Percentiles rank a stretch among this genome's conserved stretches.
Evolutionary conservation across 2,888 invertebrate species (phyloP).

Genomic region (Hoplodrina ambigua): DNA sequence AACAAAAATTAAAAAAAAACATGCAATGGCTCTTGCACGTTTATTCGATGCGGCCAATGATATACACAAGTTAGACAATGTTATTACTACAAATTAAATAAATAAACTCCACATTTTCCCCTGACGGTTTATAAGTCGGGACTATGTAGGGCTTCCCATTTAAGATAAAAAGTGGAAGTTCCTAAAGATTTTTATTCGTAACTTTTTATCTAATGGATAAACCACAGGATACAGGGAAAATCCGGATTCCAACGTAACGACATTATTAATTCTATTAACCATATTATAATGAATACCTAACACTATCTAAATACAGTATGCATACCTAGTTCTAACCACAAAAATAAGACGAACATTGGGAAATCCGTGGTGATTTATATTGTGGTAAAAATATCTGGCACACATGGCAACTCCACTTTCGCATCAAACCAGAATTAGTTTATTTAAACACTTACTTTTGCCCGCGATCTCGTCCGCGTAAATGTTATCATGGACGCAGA

Average conservation of each 20-base stretch:
- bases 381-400: slow-evolving; percentile 15
- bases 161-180: background rate
- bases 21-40: too few species aligned
- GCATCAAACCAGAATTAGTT: slow-evolving; percentile 7
- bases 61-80: background rate
- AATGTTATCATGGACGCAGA: too few species aligned
- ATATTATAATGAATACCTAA: background rate
- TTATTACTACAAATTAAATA: background rate
- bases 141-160: slow-evolving; percentile 2
- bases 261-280: slow-evolving; percentile 4
- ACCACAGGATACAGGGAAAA: slow-evolving; percentile 10
- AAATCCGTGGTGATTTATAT: slow-evolving; percentile 29
- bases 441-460: slow-evolving; percentile 1
- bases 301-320: background rate
- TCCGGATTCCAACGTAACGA: slow-evolving; percentile 11
- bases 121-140: background rate
- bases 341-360: slow-evolving; percentile 13
- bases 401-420: slow-evolving; percentile 4
- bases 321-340: slow-evolving; percentile 17
- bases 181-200: background rate
- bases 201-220: slow-evolving; percentile 16
- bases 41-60: too few species aligned
- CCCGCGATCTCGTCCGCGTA: too few species aligned
- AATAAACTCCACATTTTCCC: background rate
- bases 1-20: too few species aligned